Evolutionary conservation across 2,797 vertebrate species (phyloP).

Genomic region (Tapera naevia): DNA sequence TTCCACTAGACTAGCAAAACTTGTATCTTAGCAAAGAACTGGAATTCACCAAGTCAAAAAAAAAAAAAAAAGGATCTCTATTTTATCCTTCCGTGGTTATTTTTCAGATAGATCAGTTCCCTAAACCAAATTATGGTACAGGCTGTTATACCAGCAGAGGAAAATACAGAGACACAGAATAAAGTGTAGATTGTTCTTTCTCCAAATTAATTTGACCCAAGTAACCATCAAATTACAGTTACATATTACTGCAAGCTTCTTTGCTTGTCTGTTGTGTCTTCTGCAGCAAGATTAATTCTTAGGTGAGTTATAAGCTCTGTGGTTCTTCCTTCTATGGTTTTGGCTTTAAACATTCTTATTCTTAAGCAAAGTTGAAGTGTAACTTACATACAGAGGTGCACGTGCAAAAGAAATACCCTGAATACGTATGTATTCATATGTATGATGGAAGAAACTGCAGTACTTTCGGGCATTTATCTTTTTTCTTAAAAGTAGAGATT

Average conservation of each 20-base stretch:
- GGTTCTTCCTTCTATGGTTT: background rate
- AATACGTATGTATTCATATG: background rate
- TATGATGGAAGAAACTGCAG: background rate
- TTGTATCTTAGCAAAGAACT: background rate
- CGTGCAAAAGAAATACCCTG: background rate
- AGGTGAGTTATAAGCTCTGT: background rate
- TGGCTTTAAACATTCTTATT: background rate
- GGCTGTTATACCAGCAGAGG: background rate
- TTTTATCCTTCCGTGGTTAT: background rate
- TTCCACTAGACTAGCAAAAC: background rate
- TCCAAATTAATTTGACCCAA: background rate
- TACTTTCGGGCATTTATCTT: background rate
- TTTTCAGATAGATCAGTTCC: background rate
- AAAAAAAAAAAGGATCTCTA: background rate
- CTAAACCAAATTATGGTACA: background rate
- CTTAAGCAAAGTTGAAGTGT: background rate
- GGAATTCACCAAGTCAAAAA: background rate
- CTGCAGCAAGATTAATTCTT: background rate
- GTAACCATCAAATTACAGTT: background rate
- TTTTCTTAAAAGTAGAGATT: background rate
- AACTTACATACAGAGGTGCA: fast-evolving
- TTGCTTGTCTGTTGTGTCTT: background rate
- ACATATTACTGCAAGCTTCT: background rate
- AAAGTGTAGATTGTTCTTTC: background rate
- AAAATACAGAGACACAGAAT: background rate